These are phyloP conservation scores for Lepidotrigona ventralis DNA, from an alignment of 1,140 invertebrate genomes.

Conservation along the genomic window DNA sequence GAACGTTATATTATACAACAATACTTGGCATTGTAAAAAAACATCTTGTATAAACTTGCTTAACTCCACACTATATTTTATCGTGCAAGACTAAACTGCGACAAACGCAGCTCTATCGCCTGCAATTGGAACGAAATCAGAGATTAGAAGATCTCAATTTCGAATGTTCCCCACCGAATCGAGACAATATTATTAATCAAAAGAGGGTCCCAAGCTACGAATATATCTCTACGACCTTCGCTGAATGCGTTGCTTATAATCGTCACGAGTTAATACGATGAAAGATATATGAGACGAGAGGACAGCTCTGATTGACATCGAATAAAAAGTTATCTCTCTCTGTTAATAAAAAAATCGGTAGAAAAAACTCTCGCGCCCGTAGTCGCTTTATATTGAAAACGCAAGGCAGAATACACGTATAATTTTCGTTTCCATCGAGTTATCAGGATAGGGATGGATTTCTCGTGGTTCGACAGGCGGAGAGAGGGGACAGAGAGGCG, in stretches of 20 bases:
- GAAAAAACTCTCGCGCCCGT: neutral
- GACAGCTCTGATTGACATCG: neutral
- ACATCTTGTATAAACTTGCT: no score
- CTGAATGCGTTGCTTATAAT: neutral
- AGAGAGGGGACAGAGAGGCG: no score
- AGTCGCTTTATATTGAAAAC: neutral
- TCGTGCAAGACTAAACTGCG: no score
- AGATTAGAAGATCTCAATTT: neutral
- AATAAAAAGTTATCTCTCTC: neutral
- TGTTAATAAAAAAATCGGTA: neutral
- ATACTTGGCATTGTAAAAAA: no score
- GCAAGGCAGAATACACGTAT: neutral
- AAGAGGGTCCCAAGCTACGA: neutral
- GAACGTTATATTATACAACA: neutral
- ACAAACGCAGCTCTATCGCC: no score
- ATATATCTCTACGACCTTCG: neutral
- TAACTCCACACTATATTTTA: no score
- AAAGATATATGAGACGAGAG: neutral
- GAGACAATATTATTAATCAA: neutral
- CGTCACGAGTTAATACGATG: neutral
- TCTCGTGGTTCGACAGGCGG: no score
- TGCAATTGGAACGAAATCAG: neutral
- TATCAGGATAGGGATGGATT: neutral
- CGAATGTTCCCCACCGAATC: neutral
- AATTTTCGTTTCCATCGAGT: constrained; percentile 13